A percentile compares a stretch with the other conserved stretches of the same genome.
Conservation (phyloP, 2,888 invertebrate genomes). For the Andrena hattorfiana region DNA sequence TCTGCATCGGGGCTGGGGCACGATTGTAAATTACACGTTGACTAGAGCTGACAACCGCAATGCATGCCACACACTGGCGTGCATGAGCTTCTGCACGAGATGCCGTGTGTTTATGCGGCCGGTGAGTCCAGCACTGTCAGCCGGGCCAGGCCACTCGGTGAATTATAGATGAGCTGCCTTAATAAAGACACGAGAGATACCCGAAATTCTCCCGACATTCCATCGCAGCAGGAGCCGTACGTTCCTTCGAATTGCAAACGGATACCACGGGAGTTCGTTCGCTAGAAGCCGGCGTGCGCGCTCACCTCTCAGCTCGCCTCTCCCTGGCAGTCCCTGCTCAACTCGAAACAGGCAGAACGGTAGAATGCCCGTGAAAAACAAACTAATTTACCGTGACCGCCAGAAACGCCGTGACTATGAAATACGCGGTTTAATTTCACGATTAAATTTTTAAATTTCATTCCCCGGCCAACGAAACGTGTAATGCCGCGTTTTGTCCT, state of each 20-base stretch:
- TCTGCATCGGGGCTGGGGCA: constrained; percentile 70
- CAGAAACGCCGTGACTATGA: constrained; percentile 33
- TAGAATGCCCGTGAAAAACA: constrained; percentile 30
- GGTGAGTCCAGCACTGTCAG: constrained; percentile 72
- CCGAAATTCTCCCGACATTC: constrained; percentile 73
- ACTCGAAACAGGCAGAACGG: constrained; percentile 20
- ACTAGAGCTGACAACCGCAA: constrained; percentile 82
- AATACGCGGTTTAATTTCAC: constrained; percentile 45
- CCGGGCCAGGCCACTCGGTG: constrained; percentile 63
- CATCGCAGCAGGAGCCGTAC: constrained; percentile 53
- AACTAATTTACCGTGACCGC: constrained; percentile 34
- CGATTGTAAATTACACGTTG: constrained; percentile 82
- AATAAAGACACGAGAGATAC: constrained; percentile 72
- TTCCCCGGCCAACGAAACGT: constrained; percentile 26
- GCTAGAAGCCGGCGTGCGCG: neutral
- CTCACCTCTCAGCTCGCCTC: neutral
- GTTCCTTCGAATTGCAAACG: constrained; percentile 60
- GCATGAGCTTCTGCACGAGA: constrained; percentile 68
- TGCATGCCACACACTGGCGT: constrained; percentile 73
- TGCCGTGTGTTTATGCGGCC: constrained; percentile 74
- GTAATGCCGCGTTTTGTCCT: neutral
- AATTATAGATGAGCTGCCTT: constrained; percentile 74
- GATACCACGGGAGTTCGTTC: constrained; percentile 39
- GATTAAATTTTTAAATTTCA: constrained; percentile 62
- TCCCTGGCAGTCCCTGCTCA: neutral